Base-by-base conservation (phyloP, 2,113 vertebrate genomes). In the Plectropomus leopardus region DNA sequence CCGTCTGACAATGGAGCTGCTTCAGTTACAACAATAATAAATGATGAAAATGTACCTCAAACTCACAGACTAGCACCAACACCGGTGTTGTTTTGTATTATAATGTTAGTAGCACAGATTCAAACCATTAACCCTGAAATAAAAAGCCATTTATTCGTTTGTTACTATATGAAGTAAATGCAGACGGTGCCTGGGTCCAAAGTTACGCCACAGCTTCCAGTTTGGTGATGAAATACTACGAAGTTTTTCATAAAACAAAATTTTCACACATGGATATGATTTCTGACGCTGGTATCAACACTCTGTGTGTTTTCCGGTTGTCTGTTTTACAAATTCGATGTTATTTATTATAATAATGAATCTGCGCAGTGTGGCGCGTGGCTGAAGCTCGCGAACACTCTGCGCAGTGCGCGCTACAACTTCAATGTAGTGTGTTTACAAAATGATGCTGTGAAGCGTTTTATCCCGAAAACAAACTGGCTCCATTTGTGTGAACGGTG, bases 151-250 rank as follows among this genome's bases (percentile, higher is more conserved):
- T 5, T 80, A 2, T 90, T 70, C 47, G 72, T 81, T 87, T 53
- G 32, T n/a, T 34, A 21, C 5, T 63, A 21, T 7, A 1, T 30
- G 21, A 60, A 1, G 2, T 14, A 68, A 1, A 71, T 83, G 71
- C 28, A 78, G 8, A 72, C 5, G 50, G n/a, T n/a, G n/a, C n/a
- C n/a, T n/a, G n/a, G n/a, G n/a, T n/a, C n/a, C n/a, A n/a, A n/a
- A n/a, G n/a, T n/a, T n/a, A n/a, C n/a, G n/a, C n/a, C n/a, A 60
- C 40, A 36, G 7, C 16, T 59, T 34, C 24, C n/a, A 19, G 16
- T 34, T 21, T 17, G 63, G 8, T 86, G 84, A 91, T 78, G 91
- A 85, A 87, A 91, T 48, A 4, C n/a, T 53, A 3, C 15, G 21
- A 14, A 14, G 21, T 59, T 72, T n/a, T n/a, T n/a, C n/a, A n/a